Percentiles rank a stretch among this genome's conserved stretches.
These are phyloP conservation scores for Delia radicum DNA, from an alignment of 1,140 invertebrate species.

Conservation along the genomic window DNA sequence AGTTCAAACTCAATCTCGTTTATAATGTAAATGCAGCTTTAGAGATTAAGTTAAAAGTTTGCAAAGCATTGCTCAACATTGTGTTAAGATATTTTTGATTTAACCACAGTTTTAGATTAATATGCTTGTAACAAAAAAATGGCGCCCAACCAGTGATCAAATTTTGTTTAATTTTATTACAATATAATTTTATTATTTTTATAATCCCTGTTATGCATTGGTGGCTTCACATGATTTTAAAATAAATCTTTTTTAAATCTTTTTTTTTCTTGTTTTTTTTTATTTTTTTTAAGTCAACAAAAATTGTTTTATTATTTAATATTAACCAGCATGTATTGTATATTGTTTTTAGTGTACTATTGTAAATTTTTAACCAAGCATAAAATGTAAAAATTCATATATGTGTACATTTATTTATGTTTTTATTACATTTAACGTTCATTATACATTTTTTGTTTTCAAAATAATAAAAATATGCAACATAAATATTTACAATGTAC, in stretches of 20 bases:
- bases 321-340: neutral
- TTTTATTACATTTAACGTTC: conserved; percentile 2
- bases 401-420: neutral
- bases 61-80: too few relatives aligned
- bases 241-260: neutral
- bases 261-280: neutral
- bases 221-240: neutral
- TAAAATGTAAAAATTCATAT: neutral
- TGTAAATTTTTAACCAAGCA: neutral
- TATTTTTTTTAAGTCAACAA: neutral
- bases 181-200: too few relatives aligned
- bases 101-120: too few relatives aligned
- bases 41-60: too few relatives aligned
- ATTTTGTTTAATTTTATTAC: too few relatives aligned
- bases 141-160: too few relatives aligned
- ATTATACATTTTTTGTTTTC: neutral
- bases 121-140: too few relatives aligned
- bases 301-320: neutral
- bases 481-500: neutral
- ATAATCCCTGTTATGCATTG: too few relatives aligned
- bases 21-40: too few relatives aligned
- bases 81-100: too few relatives aligned
- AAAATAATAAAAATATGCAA: conserved; percentile 3
- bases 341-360: conserved; percentile 1
- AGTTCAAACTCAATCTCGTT: too few relatives aligned